Percentiles rank a stretch among this genome's conserved stretches.
phyloP scores from a whole-genome alignment of 2,888 invertebrate genomes.

The Cactoblastis cactorum region DNA sequence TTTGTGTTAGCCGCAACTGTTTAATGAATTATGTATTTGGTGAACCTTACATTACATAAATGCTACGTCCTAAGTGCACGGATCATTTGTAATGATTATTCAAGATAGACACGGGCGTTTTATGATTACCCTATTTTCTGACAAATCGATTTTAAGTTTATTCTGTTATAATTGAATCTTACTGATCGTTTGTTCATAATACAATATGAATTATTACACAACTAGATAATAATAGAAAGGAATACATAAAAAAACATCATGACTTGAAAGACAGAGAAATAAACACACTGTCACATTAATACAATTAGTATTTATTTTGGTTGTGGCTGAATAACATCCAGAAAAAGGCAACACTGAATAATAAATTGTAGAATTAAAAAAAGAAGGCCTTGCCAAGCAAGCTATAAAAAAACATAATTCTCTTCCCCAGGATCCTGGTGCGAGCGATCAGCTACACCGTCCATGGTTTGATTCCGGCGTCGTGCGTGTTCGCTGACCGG shows the following conservation, averaged over 20 bases:
- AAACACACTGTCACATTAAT: too few relatives aligned
- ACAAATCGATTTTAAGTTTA: too few relatives aligned
- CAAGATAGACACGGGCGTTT: not conserved
- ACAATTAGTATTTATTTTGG: too few relatives aligned
- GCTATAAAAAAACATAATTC: not conserved
- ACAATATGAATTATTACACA: too few relatives aligned
- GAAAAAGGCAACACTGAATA: too few relatives aligned
- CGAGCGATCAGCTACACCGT: slow-evolving; percentile 96
- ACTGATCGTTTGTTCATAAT: too few relatives aligned
- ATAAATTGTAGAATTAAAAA: not conserved
- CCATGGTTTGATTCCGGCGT: slow-evolving; percentile 95
- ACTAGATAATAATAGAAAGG: too few relatives aligned
- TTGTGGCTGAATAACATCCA: too few relatives aligned
- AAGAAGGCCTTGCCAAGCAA: not conserved
- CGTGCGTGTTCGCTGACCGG: slow-evolving; percentile 96
- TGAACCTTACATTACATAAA: slow-evolving; percentile 6
- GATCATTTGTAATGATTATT: slow-evolving; percentile 1
- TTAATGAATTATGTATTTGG: slow-evolving; percentile 19
- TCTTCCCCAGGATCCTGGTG: slow-evolving; percentile 86
- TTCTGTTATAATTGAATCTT: too few relatives aligned
- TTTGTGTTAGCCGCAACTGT: slow-evolving; percentile 6
- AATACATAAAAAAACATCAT: too few relatives aligned
- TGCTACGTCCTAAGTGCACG: not conserved
- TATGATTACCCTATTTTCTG: too few relatives aligned
- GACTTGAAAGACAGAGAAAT: too few relatives aligned